Percentiles rank a stretch among this genome's conserved stretches.
Conservation (phyloP, 2,113 vertebrate species). For the Oriolus oriolus region DNA sequence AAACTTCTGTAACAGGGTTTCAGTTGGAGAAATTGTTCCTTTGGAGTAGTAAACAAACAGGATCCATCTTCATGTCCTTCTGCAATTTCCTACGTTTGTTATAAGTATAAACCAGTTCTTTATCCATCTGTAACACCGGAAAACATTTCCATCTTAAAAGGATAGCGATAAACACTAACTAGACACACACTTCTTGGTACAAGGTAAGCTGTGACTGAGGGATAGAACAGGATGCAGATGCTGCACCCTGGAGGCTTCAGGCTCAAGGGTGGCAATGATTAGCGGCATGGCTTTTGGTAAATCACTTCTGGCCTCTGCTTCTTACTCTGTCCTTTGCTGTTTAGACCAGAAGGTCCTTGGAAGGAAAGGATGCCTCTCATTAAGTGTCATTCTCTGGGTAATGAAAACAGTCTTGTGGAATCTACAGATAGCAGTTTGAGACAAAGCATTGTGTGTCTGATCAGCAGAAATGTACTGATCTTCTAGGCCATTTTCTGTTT, state of each 20-base stretch:
- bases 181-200: background rate
- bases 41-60: background rate
- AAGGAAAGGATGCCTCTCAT: background rate
- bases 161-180: background rate
- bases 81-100: background rate
- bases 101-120: background rate
- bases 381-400: background rate
- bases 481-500: background rate
- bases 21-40: background rate
- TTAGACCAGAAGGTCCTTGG: background rate
- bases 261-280: background rate
- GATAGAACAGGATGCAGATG: background rate
- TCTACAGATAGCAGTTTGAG: background rate
- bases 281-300: background rate
- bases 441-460: background rate
- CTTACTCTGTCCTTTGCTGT: background rate
- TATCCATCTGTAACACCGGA: accelerated
- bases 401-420: background rate
- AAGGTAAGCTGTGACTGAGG: background rate
- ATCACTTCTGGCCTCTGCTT: background rate
- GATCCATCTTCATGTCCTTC: background rate
- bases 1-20: background rate
- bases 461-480: background rate
- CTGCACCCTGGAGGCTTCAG: background rate
- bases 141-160: background rate